Conservation (phyloP, 2,888 invertebrate species). For the Hypsopygia costalis region DNA sequence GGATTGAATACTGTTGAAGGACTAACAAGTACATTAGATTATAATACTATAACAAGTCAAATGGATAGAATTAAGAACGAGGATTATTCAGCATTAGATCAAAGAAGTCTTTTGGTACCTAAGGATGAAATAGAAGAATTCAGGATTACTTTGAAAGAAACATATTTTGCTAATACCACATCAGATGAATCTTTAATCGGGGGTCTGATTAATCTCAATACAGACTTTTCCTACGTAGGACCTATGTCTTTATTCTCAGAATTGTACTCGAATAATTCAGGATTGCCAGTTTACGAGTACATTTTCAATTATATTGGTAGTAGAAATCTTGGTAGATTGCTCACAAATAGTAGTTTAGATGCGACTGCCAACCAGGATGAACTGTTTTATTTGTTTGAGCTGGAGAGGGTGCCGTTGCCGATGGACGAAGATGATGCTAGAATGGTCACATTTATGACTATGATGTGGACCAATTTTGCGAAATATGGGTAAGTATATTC, state of each 20-base stretch:
- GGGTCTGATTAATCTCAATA: constrained; percentile 62
- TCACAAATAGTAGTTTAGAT: constrained; percentile 59
- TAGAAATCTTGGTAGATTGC: constrained; percentile 58
- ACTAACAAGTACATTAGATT: constrained; percentile 61
- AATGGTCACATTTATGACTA: constrained; percentile 67
- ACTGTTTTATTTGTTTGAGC: constrained; percentile 61
- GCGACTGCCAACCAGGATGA: constrained; percentile 64
- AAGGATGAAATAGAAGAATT: constrained; percentile 45
- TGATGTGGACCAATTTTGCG: constrained; percentile 76
- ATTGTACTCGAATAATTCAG: constrained; percentile 49
- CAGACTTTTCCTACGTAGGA: constrained; percentile 63
- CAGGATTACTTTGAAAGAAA: constrained; percentile 47
- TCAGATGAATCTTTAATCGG: constrained; percentile 58
- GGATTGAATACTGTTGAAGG: constrained; percentile 80
- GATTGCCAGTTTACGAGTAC: constrained; percentile 48
- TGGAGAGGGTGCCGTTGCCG: constrained; percentile 56
- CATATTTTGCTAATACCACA: constrained; percentile 54
- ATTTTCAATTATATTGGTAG: constrained; percentile 62
- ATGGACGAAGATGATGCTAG: constrained; percentile 67
- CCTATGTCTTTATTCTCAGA: constrained; percentile 61
- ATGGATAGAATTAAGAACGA: constrained; percentile 59
- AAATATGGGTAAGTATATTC: constrained; percentile 57
- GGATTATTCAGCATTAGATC: constrained; percentile 55
- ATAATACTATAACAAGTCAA: constrained; percentile 58
- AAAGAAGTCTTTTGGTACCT: constrained; percentile 42